Conservation (phyloP, 2,113 vertebrate species). For the Xenotilapia flavipinnis region DNA sequence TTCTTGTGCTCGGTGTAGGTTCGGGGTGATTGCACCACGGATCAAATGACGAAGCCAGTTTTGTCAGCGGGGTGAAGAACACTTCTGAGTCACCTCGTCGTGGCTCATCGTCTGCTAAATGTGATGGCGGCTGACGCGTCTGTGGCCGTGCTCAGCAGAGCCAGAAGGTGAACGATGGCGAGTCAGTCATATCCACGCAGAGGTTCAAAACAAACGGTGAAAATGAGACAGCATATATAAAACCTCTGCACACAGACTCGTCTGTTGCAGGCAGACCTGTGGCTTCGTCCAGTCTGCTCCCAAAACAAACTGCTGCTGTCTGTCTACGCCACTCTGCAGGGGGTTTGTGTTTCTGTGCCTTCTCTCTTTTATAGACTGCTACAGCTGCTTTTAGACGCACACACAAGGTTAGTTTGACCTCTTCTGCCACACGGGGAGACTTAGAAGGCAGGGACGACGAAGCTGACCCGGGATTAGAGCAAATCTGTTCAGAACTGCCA, state of each 20-base stretch:
- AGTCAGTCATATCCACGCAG: neutral
- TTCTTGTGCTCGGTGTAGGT: neutral
- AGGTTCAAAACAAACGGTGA: neutral
- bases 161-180: neutral
- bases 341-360: conserved; percentile 68
- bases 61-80: conserved; percentile 6
- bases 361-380: conserved; percentile 62
- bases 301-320: conserved; percentile 35
- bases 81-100: neutral
- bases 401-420: conserved; percentile 15
- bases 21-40: neutral
- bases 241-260: conserved; percentile 10
- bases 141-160: neutral
- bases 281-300: conserved; percentile 34
- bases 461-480: neutral
- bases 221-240: neutral
- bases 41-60: neutral
- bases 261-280: conserved; percentile 33
- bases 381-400: conserved; percentile 36
- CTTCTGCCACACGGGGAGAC: neutral
- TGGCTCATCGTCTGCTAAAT: neutral
- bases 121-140: neutral
- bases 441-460: neutral
- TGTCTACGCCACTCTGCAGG: conserved; percentile 30
- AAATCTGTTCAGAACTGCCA: conserved; percentile 37